Base-by-base conservation (phyloP, 2,888 invertebrate genomes). In the Myopa testacea region DNA sequence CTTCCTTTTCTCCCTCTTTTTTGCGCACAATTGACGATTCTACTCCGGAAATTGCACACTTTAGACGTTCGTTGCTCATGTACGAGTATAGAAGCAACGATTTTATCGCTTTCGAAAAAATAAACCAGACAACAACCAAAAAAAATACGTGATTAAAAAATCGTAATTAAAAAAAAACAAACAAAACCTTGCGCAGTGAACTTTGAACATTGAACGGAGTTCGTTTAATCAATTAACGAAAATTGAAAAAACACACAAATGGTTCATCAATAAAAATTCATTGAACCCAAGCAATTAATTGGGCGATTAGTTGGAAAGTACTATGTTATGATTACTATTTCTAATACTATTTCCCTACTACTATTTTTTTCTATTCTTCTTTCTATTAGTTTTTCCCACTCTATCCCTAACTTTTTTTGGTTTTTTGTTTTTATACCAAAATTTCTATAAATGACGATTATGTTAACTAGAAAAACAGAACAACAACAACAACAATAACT, bases 21-120 rank as follows among this genome's bases (percentile, higher is more conserved):
- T 67, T 19, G 38, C 67, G 70, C 72, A 72, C 72, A 72, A 72
- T 60, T 72, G 72, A 58, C 60, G 60, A 19, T 72, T 58, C 38
- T 19, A 40, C 10, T 37, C n/a, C 72, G 72, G 72, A 72, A 60
- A 72, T 72, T 58, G 72, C 38, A 58, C 72, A 72, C 72, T 72
- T 72, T 72, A 19, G 72, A 26, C 52, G 55, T 40, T 67, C 67
- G 40, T 67, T 70, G 70, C 12, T 50, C 70, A 55, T 52, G 55
- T 37, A 37, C 52, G 52, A 50, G 55, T 16, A 6, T 10, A 38
- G 8, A 67, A 50, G 70, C 69, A 69, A 8, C 45, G 45, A 38
- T 67, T 67, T 16, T n/a, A 40, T n/a, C 19, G 67, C 16, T 67
- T 67, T 55, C 19, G 14, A 40, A 16, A 37, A 37, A 8, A 67